Conservation (phyloP, 2,888 invertebrate species). For the Tipula unca region DNA sequence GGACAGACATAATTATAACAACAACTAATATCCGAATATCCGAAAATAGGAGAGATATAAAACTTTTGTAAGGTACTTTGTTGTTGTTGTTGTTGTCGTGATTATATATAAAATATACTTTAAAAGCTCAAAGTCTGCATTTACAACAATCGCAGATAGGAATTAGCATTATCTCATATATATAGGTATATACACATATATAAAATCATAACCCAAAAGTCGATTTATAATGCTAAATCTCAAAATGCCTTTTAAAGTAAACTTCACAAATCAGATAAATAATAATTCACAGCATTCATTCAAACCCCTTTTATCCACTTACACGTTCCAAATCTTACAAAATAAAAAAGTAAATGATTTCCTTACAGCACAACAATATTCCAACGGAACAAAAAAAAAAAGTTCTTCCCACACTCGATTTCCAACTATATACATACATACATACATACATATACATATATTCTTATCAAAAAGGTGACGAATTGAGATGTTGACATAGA, state of each 20-base stretch:
- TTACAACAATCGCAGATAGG: neutral
- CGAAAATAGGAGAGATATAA: neutral
- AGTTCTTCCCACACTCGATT: neutral
- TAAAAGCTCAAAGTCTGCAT: neutral
- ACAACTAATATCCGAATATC: neutral
- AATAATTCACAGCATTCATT: neutral
- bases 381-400: neutral
- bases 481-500: neutral
- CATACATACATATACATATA: too few species aligned
- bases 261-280: neutral
- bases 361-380: neutral
- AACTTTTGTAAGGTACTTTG: too few species aligned
- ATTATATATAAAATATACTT: neutral
- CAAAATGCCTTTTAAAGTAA: neutral
- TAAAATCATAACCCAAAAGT: too few species aligned
- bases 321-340: neutral
- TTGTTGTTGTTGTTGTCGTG: neutral
- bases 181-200: too few species aligned
- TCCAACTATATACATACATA: neutral
- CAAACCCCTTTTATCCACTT: neutral
- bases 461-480: neutral
- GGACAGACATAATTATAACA: neutral
- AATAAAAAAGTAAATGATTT: neutral
- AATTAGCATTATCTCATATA: neutral
- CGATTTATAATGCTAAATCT: neutral